These are phyloP conservation scores for Drosophila saltans DNA, from an alignment of 1,140 invertebrate genomes.

Conservation along the genomic window DNA sequence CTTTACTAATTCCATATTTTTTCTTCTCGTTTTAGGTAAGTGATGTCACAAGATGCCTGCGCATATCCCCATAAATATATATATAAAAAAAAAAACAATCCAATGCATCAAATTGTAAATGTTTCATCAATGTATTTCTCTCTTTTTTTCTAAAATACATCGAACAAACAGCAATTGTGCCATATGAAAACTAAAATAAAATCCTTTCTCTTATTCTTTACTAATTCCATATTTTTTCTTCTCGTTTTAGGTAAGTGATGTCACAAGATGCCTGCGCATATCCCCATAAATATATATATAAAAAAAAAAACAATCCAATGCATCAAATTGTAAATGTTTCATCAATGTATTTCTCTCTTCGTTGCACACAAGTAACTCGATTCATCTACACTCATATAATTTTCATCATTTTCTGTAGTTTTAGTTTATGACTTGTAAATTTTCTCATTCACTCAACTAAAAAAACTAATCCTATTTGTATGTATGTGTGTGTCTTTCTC, in stretches of 20 bases:
- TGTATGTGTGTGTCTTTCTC: slow-evolving; percentile 20
- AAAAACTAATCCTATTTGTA: slow-evolving; percentile 25
- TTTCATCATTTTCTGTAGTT: slow-evolving; percentile 52
- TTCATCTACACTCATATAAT: slow-evolving; percentile 26
- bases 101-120: slow-evolving; percentile 36
- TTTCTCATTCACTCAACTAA: slow-evolving; percentile 20
- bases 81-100: neutral
- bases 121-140: slow-evolving; percentile 66
- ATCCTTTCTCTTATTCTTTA: neutral
- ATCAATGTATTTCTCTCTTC: slow-evolving; percentile 59
- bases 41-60: neutral
- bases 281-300: slow-evolving; percentile 7
- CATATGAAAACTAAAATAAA: too few relatives aligned
- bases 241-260: slow-evolving; percentile 64
- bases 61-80: slow-evolving; percentile 13
- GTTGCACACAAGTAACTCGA: slow-evolving; percentile 43
- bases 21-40: slow-evolving; percentile 68
- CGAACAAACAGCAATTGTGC: too few relatives aligned
- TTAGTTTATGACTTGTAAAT: slow-evolving; percentile 47
- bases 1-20: neutral
- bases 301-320: slow-evolving; percentile 13
- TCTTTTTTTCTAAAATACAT: slow-evolving; percentile 7
- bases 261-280: neutral
- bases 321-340: slow-evolving; percentile 47
- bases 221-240: slow-evolving; percentile 19